Evolutionary conservation across 2,888 invertebrate genomes (phyloP).

Genomic region (Phragmatobia fuliginosa): DNA sequence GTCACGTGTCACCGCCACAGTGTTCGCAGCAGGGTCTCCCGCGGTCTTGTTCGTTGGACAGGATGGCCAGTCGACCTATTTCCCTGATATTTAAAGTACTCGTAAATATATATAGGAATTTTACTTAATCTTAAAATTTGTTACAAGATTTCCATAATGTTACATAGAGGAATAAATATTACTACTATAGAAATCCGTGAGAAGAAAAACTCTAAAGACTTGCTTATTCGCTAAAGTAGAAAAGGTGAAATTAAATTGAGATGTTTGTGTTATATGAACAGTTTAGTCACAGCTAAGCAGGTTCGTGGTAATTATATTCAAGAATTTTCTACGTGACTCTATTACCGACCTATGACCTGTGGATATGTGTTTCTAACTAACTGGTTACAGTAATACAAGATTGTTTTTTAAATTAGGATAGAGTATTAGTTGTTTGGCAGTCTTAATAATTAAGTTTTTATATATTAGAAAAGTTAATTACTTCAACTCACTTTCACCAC

Average conservation of each 20-base stretch:
- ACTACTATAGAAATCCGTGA: neutral
- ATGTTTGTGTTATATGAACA: neutral
- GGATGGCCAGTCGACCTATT: conserved; percentile 38
- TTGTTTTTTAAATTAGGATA: too few species aligned
- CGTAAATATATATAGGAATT: too few species aligned
- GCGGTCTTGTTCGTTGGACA: conserved; percentile 33
- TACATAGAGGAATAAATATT: neutral
- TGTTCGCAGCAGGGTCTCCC: conserved; percentile 36
- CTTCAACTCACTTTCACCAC: neutral
- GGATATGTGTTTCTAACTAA: neutral
- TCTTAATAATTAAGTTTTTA: neutral
- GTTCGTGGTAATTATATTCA: too few species aligned
- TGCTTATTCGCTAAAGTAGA: neutral
- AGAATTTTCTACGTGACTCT: conserved; percentile 10
- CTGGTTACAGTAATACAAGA: too few species aligned
- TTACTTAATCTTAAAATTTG: neutral
- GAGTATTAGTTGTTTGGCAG: neutral
- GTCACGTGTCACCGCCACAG: conserved; percentile 35
- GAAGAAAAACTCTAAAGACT: neutral
- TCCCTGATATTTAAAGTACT: too few species aligned
- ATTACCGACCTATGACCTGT: conserved; percentile 14
- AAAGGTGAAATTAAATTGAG: neutral
- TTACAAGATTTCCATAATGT: neutral
- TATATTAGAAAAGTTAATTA: neutral
- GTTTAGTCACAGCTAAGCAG: conserved; percentile 2